Evolutionary conservation across 2,113 vertebrate species (phyloP), one percentile per base, ranked within the genome.

Genomic region (Oreochromis spilurus): DNA sequence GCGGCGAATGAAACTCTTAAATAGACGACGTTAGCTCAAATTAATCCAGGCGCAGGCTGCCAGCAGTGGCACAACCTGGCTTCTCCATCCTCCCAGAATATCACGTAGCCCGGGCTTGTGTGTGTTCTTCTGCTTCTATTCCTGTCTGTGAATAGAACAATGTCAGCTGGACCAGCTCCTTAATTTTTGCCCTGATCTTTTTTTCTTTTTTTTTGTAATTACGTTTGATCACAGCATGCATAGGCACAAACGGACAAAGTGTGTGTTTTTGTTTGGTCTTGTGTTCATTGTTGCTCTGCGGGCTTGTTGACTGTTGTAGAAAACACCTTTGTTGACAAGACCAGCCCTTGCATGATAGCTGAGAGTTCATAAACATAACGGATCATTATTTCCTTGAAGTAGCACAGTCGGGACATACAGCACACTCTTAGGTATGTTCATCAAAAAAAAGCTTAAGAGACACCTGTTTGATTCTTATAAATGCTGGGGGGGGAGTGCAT

Each of bases 191-290:
- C 77, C 19, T 81, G 55, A 38, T 67, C 38, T 67, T 67, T 40
- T 19, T 13, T 38, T 65, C 9, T 5, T 65, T 13, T 65, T 81
- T 89, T 72, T 60, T 83, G 40, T n/a, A 2, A 54, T 75, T 11
- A 13, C 54, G 75, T 94, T 94, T 95, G 93, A 93, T 92, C 94
- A 21, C 92, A 95, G 92, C 91, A 84, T 90, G 94, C 72, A 43
- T 10, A 54, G 26, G 40, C 36, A 7, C 34, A 24, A 55, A 57
- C 55, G 60, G 72, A 89, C 84, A 84, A 48, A 79, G 48, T 21
- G 31, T 36, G 57, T 85, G 84, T 89, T 93, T 91, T 72, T 90
- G 83, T 93, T 92, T 91, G 84, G 78, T 84, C 82, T 78, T 17
- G 17, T 13, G 19, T 87, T 84, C 29, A 94, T 95, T 94, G 95